phyloP scores from a whole-genome alignment of 2,888 invertebrate species.

The Byasa hedistus region DNA sequence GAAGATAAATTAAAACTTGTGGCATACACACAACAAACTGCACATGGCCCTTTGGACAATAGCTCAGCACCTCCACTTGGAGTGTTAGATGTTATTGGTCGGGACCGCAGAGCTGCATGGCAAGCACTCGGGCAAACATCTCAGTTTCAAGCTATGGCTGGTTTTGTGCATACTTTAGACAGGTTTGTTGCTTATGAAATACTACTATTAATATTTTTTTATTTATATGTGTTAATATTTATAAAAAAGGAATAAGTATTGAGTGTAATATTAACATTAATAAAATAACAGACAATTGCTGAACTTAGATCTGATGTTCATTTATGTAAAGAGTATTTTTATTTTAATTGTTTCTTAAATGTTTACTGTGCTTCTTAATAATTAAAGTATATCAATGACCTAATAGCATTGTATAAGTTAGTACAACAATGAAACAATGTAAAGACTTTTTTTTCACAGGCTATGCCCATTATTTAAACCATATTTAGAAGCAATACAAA shows the following conservation, averaged over 20 bases:
- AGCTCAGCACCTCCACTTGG: slow-evolving; percentile 90
- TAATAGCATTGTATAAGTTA: not conserved
- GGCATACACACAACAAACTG: slow-evolving; percentile 94
- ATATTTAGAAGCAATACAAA: slow-evolving; percentile 93
- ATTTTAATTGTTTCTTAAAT: not conserved
- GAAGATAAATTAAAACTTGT: slow-evolving; percentile 95
- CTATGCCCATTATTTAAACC: slow-evolving; percentile 95
- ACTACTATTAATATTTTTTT: not conserved
- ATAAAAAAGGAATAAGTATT: not conserved
- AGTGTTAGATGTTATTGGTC: slow-evolving; percentile 96
- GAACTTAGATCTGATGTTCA: too few species aligned
- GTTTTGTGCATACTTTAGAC: slow-evolving; percentile 93
- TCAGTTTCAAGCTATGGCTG: slow-evolving; percentile 93
- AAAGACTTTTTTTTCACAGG: slow-evolving; percentile 52
- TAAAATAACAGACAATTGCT: too few species aligned
- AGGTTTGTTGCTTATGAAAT: slow-evolving; percentile 52
- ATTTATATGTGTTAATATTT: not conserved
- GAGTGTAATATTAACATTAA: too few species aligned
- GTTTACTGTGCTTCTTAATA: not conserved
- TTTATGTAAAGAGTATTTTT: not conserved
- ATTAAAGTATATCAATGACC: not conserved
- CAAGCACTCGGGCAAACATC: slow-evolving; percentile 92
- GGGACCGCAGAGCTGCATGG: slow-evolving; percentile 96
- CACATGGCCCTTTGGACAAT: slow-evolving; percentile 88
- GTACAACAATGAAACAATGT: not conserved